Base-by-base conservation (phyloP, 2,113 vertebrate genomes). In the Triplophysa siluroides region DNA sequence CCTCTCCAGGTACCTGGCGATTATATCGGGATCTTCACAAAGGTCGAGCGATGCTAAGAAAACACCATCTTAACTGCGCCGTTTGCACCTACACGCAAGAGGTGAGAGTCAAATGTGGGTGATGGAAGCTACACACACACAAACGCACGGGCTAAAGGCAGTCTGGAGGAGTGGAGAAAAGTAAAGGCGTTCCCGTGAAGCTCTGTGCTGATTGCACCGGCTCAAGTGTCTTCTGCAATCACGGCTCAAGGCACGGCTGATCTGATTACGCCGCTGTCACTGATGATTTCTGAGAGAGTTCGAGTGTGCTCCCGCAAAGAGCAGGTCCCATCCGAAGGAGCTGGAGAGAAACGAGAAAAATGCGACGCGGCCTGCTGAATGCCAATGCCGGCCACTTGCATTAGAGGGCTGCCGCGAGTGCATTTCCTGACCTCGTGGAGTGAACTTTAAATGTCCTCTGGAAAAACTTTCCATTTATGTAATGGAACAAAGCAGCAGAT, bases 201-300 rank as follows among this genome's bases (percentile, higher is more conserved):
- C 26, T 50, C 65, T n/a, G 19, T 18, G 33, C 67, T 73, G 83
- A 78, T 84, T 83, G 84, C 68, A 80, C 64, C 13, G 24, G 64
- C 76, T 79, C 69, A 56, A 80, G 80, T 79, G 71, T 79, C 67
- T 76, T 54, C 24, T 64, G 76, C 68, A 81, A 86, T 82, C 83
- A 82, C 13, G 56, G 33, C 65, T 62, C 26, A 13, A 26, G 61
- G 76, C 70, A 54, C 8, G 50, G 76, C 81, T 79, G 77, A 82
- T 82, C 83, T 82, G 73, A 82, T 81, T 77, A 82, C 64, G 24
- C 18, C 21, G 11, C 74, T 56, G 79, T 78, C 64, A 78, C 77
- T 75, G 79, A 87, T 81, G 79, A 85, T 77, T 78, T 67, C 66
- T 63, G 47, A 79, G 71, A 69, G 72, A n/a, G 52, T 64, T 83